phyloP scores from a whole-genome alignment of 2,888 invertebrate genomes.

The Stenichneumon culpator region DNA sequence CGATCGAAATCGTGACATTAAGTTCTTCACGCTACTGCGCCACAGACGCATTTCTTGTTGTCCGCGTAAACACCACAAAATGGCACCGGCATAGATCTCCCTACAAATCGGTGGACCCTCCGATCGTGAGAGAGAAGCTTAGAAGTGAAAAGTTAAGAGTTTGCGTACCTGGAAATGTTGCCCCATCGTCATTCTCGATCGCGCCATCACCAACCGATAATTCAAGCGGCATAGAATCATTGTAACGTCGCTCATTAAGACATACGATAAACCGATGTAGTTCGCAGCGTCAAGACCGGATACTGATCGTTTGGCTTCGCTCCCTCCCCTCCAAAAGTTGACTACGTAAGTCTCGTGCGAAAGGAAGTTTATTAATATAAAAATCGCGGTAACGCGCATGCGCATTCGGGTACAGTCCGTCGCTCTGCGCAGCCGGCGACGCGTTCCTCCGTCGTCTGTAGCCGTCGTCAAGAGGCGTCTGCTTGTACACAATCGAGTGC shows the following conservation, averaged over 20 bases:
- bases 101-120: background rate
- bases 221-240: background rate
- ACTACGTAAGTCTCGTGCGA: background rate
- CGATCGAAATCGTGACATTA: background rate
- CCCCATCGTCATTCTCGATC: background rate
- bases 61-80: background rate
- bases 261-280: background rate
- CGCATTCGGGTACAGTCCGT: too few species aligned
- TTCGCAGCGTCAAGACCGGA: background rate
- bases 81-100: background rate
- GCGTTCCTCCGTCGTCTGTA: slow-evolving; percentile 5
- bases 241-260: background rate
- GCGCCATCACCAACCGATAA: background rate
- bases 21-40: background rate
- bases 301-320: background rate
- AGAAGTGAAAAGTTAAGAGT: background rate
- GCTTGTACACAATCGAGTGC: background rate
- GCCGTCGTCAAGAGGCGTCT: background rate
- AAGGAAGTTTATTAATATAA: background rate
- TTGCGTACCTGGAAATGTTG: background rate
- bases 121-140: background rate
- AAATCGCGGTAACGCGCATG: background rate
- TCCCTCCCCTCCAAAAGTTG: background rate
- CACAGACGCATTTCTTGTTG: background rate
- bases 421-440: background rate